Base-by-base conservation (phyloP, 2,113 vertebrate species). In the Sisor rabdophorus region DNA sequence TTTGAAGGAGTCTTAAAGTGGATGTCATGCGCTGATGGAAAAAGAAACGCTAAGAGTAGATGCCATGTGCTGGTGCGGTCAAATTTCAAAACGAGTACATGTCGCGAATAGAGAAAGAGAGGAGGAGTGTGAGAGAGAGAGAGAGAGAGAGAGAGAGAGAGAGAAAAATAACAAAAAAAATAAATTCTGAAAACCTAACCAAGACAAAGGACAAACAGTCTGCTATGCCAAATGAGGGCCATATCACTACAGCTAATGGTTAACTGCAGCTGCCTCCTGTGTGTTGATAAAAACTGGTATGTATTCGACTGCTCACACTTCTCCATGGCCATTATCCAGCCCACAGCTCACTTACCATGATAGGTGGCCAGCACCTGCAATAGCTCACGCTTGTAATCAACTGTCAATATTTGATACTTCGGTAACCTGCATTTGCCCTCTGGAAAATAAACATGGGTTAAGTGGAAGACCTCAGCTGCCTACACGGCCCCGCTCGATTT, bases 241-340 rank as follows among this genome's bases (percentile, higher is more conserved):
- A 19, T 77, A 80, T 80, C 73, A 73, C 56, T 12, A 20, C 2
- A 64, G 81, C 81, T 86, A 84, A 86, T 84, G 76, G 83, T 71
- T 86, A 83, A 86, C 79, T 2, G 40, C 56, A 60, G 60, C 79
- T 81, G 83, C 84, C 84, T 86, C 81, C 81, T 73, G 65, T 28
- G 67, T 32, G 47, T 71, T 84, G 84, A 87, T 85, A 87, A 81
- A 72, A 44, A 30, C 50, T 20, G 22, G 58, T 64, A 58, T 56
- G 30, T 47, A 54, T 55, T 74, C 28, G 59, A 40, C 67, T 22
- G 47, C 73, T 64, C 79, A 63, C 75, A 77, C 82, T 78, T 77
- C 71, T 77, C 71, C 24, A 56, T 48, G 28, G 50, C 24, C 67
- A 84, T 44, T 86, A 87, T 87, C 86, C 58, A 22, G 26, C 54